A percentile compares a stretch with the other conserved stretches of the same genome.
phyloP scores from a whole-genome alignment of 2,113 vertebrate genomes.

The Centropus unirufus region DNA sequence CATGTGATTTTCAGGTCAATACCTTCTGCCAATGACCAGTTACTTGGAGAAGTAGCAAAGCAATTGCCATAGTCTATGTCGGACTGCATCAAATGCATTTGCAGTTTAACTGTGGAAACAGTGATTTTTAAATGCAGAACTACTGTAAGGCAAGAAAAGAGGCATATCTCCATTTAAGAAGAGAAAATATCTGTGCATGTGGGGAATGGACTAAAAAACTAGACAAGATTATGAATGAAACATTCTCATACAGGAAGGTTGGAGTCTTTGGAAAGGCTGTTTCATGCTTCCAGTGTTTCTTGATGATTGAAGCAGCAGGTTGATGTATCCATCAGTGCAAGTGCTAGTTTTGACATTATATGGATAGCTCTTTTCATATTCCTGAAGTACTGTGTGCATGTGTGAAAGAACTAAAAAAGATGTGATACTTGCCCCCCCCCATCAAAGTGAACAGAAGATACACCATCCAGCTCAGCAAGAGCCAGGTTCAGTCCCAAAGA shows the following conservation, averaged over 20 bases:
- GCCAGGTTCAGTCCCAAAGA: neutral
- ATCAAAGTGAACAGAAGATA: neutral
- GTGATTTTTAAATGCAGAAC: neutral
- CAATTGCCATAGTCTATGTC: neutral
- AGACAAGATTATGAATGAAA: constrained; percentile 40
- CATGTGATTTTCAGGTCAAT: neutral
- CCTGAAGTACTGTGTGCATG: constrained; percentile 21
- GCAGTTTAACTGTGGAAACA: neutral
- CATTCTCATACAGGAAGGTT: neutral
- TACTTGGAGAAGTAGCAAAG: neutral
- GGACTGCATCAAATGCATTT: neutral
- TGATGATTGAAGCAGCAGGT: constrained; percentile 21
- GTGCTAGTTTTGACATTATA: constrained; percentile 19
- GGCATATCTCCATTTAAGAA: neutral
- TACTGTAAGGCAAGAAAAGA: neutral
- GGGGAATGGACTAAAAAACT: neutral
- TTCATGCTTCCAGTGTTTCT: constrained; percentile 31
- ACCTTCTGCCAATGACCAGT: neutral
- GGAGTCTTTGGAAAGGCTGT: neutral
- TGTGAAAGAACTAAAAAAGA: constrained; percentile 39
- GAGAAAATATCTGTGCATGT: neutral
- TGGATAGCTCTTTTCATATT: neutral
- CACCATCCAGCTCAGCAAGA: neutral
- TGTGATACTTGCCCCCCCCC: neutral
- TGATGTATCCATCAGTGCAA: constrained; percentile 34